These are phyloP conservation scores for Platyscapa corneri DNA, from an alignment of 1,140 invertebrate species.

Conservation along the genomic window DNA sequence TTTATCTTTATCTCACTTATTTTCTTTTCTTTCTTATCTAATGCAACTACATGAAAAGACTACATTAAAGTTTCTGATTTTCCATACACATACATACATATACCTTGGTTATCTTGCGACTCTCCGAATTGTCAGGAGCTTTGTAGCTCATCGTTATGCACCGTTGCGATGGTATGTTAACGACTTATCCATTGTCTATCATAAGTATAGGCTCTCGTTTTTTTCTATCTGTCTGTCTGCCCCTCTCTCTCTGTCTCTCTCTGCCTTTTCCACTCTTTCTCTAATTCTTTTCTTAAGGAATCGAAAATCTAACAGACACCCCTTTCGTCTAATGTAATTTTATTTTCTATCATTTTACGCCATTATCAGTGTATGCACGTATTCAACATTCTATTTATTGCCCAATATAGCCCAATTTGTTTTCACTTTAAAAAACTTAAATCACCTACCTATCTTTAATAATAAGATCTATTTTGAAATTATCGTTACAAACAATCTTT, in stretches of 20 bases:
- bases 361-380: conserved; percentile 15
- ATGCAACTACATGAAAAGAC: background rate
- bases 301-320: background rate
- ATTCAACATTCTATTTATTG: background rate
- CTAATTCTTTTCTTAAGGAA: background rate
- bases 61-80: background rate
- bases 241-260: background rate
- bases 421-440: conserved; percentile 25
- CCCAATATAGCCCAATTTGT: conserved; percentile 1
- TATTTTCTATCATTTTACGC: conserved; percentile 3
- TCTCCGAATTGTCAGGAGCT: conserved; percentile 41
- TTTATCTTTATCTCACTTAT: background rate
- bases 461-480: too few relatives aligned
- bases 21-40: background rate
- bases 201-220: background rate
- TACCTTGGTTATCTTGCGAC: background rate
- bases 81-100: background rate
- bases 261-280: background rate
- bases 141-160: conserved; percentile 51
- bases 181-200: conserved; percentile 28
- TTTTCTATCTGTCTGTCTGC: too few relatives aligned
- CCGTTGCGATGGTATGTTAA: conserved; percentile 45
- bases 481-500: too few relatives aligned
- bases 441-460: background rate
- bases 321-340: background rate